Conservation (phyloP, 2,888 invertebrate genomes). For the Gisinianus flammeolus region DNA sequence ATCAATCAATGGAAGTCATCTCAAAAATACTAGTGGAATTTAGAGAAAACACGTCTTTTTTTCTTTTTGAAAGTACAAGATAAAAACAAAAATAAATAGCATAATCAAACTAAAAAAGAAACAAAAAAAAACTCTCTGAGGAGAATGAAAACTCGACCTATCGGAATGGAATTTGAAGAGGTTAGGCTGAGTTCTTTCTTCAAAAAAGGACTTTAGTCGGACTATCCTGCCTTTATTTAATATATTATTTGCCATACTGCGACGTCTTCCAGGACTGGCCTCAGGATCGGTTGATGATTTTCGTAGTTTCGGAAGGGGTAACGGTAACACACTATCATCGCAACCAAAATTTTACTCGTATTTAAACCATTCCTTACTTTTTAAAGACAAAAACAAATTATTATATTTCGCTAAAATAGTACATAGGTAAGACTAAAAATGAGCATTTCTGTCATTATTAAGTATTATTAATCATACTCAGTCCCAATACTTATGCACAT, state of each 20-base stretch:
- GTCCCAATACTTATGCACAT: too few relatives aligned
- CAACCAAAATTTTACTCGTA: conserved; percentile 1
- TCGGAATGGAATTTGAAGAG: conserved; percentile 58
- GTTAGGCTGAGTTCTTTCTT: conserved; percentile 59
- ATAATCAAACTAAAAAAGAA: not conserved
- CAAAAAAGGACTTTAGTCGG: conserved; percentile 58
- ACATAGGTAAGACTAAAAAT: too few relatives aligned
- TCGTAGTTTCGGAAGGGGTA: conserved; percentile 22
- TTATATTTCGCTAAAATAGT: too few relatives aligned
- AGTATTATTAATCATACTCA: too few relatives aligned
- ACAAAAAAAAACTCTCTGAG: not conserved
- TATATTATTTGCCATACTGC: conserved; percentile 59
- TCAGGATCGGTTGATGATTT: conserved; percentile 47
- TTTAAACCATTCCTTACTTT: not conserved
- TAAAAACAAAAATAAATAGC: conserved; percentile 3
- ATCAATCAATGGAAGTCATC: too few relatives aligned
- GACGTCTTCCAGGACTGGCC: conserved; percentile 53
- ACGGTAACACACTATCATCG: conserved; percentile 31
- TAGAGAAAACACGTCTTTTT: too few relatives aligned
- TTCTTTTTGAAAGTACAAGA: conserved; percentile 3
- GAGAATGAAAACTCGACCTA: conserved; percentile 43
- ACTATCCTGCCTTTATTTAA: conserved; percentile 58
- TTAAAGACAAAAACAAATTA: not conserved
- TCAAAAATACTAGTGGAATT: too few relatives aligned
- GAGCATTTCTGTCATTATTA: too few relatives aligned